phyloP scores from a whole-genome alignment of 1,140 invertebrate genomes.

The Apis mellifera region DNA sequence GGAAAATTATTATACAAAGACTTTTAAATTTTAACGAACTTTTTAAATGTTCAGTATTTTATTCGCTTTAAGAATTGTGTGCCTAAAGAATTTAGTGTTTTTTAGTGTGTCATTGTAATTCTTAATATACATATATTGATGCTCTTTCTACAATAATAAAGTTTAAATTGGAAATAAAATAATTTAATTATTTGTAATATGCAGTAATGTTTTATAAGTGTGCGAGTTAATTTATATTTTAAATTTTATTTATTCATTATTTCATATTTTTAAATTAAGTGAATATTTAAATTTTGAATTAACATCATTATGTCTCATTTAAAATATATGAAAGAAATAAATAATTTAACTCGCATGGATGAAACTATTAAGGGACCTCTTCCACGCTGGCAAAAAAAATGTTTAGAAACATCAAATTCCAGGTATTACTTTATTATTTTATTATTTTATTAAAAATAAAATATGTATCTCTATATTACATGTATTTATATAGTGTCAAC shows the following conservation, averaged over 20 bases:
- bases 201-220: not conserved
- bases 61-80: slow-evolving; percentile 21
- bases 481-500: slow-evolving; percentile 68
- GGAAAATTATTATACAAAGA: not conserved
- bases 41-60: slow-evolving; percentile 35
- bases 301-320: slow-evolving; percentile 86
- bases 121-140: not conserved
- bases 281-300: too few relatives aligned
- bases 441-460: slow-evolving; percentile 10
- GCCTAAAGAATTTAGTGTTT: not conserved
- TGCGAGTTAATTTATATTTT: not conserved
- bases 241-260: not conserved
- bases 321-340: slow-evolving; percentile 89
- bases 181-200: not conserved
- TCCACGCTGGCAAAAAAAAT: slow-evolving; percentile 90
- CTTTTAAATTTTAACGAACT: slow-evolving; percentile 40
- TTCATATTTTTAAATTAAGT: not conserved
- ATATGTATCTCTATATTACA: not conserved
- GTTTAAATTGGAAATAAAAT: not conserved
- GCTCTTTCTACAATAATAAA: not conserved
- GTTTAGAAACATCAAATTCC: slow-evolving; percentile 74
- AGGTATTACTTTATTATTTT: slow-evolving; percentile 65
- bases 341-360: slow-evolving; percentile 88
- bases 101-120: not conserved
- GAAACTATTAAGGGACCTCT: slow-evolving; percentile 89